Percentiles rank a stretch among this genome's conserved stretches.
Evolutionary conservation across 2,797 vertebrate genomes (phyloP).

Genomic region (Eutrigla gurnardus): DNA sequence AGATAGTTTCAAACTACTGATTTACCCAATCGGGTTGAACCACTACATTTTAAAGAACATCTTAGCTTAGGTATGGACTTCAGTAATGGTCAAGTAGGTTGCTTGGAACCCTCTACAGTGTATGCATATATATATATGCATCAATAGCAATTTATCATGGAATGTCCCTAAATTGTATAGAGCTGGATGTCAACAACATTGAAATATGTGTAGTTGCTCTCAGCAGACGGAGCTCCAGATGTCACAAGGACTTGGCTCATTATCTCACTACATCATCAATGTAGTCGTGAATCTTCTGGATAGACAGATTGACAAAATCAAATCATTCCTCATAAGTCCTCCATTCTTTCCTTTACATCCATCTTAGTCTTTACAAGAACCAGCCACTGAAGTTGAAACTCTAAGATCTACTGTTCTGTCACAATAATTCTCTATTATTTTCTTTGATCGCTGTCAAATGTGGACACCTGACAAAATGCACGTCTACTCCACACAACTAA

Average conservation of each 20-base stretch:
- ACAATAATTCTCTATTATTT: background rate
- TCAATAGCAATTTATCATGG: background rate
- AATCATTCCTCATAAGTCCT: background rate
- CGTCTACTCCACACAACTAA: background rate
- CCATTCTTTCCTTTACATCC: too few species aligned
- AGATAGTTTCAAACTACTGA: background rate
- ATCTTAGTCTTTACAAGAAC: too few species aligned
- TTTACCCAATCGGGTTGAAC: background rate
- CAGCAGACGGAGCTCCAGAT: slow-evolving; percentile 43
- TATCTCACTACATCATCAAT: slow-evolving; percentile 25
- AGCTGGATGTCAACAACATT: slow-evolving; percentile 21
- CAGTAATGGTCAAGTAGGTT: background rate
- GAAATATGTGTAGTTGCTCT: slow-evolving; percentile 18
- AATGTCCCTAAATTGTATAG: background rate
- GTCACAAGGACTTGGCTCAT: slow-evolving; percentile 38
- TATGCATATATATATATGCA: too few species aligned
- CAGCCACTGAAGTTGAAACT: too few species aligned
- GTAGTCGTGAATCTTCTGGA: background rate
- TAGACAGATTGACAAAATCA: background rate
- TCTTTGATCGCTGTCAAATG: slow-evolving; percentile 3
- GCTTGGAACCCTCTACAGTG: background rate
- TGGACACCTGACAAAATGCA: background rate
- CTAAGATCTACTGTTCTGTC: background rate
- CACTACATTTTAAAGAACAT: background rate
- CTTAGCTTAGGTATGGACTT: background rate